Base-by-base conservation (phyloP, 1,140 invertebrate species). In the Zeugodacus cucurbitae region DNA sequence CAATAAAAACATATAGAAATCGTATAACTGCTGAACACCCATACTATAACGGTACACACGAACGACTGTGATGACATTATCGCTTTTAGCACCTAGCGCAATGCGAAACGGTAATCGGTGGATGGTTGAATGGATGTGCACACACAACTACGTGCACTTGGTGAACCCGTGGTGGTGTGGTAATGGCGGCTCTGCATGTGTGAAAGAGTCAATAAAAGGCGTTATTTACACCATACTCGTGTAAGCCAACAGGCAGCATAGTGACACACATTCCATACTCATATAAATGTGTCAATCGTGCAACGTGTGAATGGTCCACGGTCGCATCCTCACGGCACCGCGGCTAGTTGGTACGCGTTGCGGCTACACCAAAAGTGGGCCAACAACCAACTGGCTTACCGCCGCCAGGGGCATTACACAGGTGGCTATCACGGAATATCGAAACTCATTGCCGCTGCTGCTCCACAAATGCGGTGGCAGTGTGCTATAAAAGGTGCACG, bases 161-260 rank as follows among this genome's bases (percentile, higher is more conserved):
- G 22, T 4, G 20, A 5, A 74, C 34, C 1, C 22, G 34, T 17
- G 67, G 70, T 37, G 74, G 0, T 29, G 41, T 3, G 48, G 48
- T 34, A 82, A 82, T 14, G 22, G 74, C 26, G 22, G 41, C 22
- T 29, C 6, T 82, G 41, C 74, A 82, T 82, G 74, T 82, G 74
- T 82, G 74, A 82, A 82, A 48, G 74, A 48, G 74, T 82, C 74
- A 82, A 82, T 82, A 82, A 82, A 82, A 82, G 44, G 74, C 74
- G 41, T 82, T 82, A 82, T 82, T 82, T 82, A 82, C 74, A 82
- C 74, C 41, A 82, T 82, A 82, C 48, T 82, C 41, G 74, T 70
- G 34, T 82, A 48, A 82, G 41, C 37, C 74, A n/a, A n/a, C n/a
- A n/a, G 34, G 48, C 74, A 82, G 41, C 74, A 82, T 48, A 54